phyloP scores from a whole-genome alignment of 2,888 invertebrate genomes.

The Luperina nickerlii region DNA sequence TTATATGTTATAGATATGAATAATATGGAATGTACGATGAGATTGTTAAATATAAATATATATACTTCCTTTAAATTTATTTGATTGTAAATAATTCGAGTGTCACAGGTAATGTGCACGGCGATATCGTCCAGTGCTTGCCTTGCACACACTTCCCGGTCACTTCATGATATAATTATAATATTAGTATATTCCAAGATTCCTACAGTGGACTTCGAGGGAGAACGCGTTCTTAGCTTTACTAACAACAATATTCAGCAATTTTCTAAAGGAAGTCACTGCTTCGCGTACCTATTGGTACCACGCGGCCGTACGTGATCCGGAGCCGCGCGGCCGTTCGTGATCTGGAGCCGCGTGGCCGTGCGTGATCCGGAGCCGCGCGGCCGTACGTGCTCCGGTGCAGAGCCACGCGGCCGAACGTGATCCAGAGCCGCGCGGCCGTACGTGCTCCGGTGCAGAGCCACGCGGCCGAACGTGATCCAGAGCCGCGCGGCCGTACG shows the following conservation, averaged over 20 bases:
- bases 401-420: too few relatives aligned
- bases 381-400: too few relatives aligned
- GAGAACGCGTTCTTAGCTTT: slow-evolving; percentile 7
- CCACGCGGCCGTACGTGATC: not conserved
- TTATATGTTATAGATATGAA: slow-evolving; percentile 38
- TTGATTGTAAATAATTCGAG: slow-evolving; percentile 8
- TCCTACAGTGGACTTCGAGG: slow-evolving; percentile 36
- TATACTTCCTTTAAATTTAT: slow-evolving; percentile 25
- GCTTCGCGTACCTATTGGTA: not conserved
- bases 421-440: too few relatives aligned
- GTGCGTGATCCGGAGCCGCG: too few relatives aligned
- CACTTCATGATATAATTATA: slow-evolving; percentile 29
- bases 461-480: too few relatives aligned
- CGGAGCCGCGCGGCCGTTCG: too few relatives aligned
- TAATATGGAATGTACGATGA: slow-evolving; percentile 45
- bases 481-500: too few relatives aligned
- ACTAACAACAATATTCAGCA: slow-evolving; percentile 19
- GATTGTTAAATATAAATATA: slow-evolving; percentile 33
- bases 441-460: too few relatives aligned
- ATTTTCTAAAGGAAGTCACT: slow-evolving; percentile 4
- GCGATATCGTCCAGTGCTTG: slow-evolving; percentile 13
- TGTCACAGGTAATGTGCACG: slow-evolving; percentile 9
- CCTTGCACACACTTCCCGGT: slow-evolving; percentile 16
- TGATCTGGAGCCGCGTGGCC: too few relatives aligned
- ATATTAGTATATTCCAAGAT: slow-evolving; percentile 4